Percentiles rank a stretch among this genome's conserved stretches.
These are phyloP conservation scores for Cheumatopsyche charites DNA, from an alignment of 1,140 invertebrate species.

Conservation along the genomic window DNA sequence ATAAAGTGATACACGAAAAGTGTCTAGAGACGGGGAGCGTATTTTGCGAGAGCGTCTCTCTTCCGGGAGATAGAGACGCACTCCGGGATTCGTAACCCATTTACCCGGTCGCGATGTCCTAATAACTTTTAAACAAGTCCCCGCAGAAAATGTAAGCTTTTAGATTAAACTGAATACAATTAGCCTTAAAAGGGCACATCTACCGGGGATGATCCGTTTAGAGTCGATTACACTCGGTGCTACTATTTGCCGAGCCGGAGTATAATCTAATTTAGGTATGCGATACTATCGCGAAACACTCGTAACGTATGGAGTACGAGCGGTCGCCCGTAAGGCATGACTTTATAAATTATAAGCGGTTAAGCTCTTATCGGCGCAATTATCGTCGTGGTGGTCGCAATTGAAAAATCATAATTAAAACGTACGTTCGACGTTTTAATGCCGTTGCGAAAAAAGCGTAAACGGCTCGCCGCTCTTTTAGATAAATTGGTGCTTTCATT, in stretches of 20 bases:
- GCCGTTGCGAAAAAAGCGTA: neutral
- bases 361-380: no score
- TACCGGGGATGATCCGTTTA: conserved; percentile 26
- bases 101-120: conserved; percentile 34
- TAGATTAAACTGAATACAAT: conserved; percentile 47
- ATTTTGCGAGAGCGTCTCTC: neutral
- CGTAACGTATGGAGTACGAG: neutral
- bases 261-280: conserved; percentile 29
- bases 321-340: no score
- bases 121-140: conserved; percentile 48
- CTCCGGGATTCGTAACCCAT: conserved; percentile 32
- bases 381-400: neutral
- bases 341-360: no score
- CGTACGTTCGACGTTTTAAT: neutral
- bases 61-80: conserved; percentile 8
- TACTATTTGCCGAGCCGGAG: conserved; percentile 25
- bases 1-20: no score
- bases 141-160: conserved; percentile 46
- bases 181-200: conserved; percentile 37
- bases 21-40: neutral
- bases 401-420: conserved; percentile 9
- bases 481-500: neutral
- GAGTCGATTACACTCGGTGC: conserved; percentile 24
- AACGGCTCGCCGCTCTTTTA: neutral
- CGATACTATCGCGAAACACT: conserved; percentile 9